Percentiles rank a stretch among this genome's conserved stretches.
Evolutionary conservation across 2,888 invertebrate species (phyloP).

Genomic region (Campoplex capitator): DNA sequence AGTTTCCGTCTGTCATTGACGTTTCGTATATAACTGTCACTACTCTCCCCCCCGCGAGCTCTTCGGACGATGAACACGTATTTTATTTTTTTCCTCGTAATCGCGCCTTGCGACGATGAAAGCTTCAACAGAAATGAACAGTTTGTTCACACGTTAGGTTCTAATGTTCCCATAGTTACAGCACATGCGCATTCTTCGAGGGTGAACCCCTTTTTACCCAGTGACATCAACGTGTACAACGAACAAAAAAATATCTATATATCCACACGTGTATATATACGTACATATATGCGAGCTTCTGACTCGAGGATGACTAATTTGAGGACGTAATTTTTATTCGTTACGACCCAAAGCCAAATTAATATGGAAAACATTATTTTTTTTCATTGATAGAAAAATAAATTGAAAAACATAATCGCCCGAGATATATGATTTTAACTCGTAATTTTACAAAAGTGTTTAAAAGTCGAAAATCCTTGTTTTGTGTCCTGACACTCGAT

Average conservation of each 20-base stretch:
- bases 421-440: no score
- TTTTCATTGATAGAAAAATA: background rate
- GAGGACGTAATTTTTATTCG: background rate
- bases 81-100: constrained; percentile 1
- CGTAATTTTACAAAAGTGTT: no score
- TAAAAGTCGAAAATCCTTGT: no score
- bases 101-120: constrained; percentile 31
- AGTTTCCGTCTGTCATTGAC: background rate
- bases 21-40: background rate
- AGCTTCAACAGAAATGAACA: constrained; percentile 62
- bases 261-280: background rate
- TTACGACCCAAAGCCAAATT: background rate
- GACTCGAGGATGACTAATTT: background rate
- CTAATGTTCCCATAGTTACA: constrained; percentile 66
- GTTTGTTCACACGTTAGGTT: constrained; percentile 52
- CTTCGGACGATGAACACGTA: constrained; percentile 4
- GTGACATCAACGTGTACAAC: background rate
- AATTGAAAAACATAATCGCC: no score
- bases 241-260: constrained; percentile 3
- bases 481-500: no score
- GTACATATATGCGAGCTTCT: background rate
- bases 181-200: constrained; percentile 44
- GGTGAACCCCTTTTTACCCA: background rate
- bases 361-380: background rate
- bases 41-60: background rate